Conservation (phyloP, 2,113 vertebrate genomes). For the Solenodon paradoxus region DNA sequence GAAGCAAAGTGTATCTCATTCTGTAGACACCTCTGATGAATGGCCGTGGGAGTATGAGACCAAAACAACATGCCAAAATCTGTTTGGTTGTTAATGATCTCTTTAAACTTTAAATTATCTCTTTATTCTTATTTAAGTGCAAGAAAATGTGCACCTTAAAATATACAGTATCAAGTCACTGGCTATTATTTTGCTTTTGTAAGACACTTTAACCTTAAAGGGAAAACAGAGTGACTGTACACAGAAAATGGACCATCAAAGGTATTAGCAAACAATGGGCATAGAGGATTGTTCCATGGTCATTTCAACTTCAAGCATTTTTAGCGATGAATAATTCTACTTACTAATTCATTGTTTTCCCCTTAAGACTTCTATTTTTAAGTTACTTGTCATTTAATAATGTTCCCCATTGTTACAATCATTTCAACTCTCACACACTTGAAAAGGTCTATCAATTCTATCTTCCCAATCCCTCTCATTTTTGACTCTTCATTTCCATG, state of each 20-base stretch:
- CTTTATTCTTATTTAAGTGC: slow-evolving; percentile 9
- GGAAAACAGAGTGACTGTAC: neutral
- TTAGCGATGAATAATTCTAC: neutral
- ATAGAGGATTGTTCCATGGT: neutral
- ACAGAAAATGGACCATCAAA: neutral
- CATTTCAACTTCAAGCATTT: neutral
- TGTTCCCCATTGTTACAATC: neutral
- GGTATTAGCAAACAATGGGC: neutral
- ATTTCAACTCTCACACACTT: neutral
- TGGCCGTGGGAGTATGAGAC: slow-evolving; percentile 14
- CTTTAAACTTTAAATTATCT: slow-evolving; percentile 55
- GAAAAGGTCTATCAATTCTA: neutral
- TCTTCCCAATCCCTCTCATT: slow-evolving; percentile 1
- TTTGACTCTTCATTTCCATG: neutral
- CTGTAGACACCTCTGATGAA: slow-evolving; percentile 50
- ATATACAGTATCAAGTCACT: slow-evolving; percentile 31
- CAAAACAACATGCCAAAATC: slow-evolving; percentile 38
- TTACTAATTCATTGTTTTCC: neutral
- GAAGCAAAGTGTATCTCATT: slow-evolving; percentile 34
- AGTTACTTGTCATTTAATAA: slow-evolving; percentile 21
- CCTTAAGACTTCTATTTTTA: neutral
- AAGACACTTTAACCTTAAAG: neutral
- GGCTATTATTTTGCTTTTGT: slow-evolving; percentile 14
- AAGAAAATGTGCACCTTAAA: slow-evolving; percentile 50
- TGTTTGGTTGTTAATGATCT: slow-evolving; percentile 63